phyloP scores from a whole-genome alignment of 2,113 vertebrate genomes.

The Pipa parva region DNA sequence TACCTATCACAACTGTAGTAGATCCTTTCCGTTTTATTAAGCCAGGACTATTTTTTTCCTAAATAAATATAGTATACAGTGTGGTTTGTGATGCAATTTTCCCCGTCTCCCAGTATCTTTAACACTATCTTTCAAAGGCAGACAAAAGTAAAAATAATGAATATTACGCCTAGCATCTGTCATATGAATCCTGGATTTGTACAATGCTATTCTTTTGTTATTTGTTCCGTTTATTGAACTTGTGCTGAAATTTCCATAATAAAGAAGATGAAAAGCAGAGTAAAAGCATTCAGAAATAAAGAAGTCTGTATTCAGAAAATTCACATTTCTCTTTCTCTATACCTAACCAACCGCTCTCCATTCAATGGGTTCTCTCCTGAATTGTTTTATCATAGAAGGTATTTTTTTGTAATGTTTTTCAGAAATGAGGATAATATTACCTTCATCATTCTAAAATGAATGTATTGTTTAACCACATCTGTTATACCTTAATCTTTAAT shows the following conservation, averaged over 20 bases:
- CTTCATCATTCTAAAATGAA: no score
- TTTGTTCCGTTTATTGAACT: slow-evolving; percentile 20
- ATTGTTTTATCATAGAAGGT: no score
- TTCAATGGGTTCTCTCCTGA: no score
- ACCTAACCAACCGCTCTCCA: not conserved
- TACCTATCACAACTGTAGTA: no score
- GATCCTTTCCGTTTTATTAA: no score
- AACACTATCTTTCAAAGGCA: slow-evolving; percentile 8
- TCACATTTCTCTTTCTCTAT: slow-evolving; percentile 4
- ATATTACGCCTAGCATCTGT: not conserved
- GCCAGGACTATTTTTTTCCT: no score
- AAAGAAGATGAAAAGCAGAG: slow-evolving; percentile 20
- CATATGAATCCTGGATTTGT: not conserved
- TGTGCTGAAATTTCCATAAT: slow-evolving; percentile 20
- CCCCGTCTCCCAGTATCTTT: slow-evolving; percentile 1
- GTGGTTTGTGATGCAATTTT: no score
- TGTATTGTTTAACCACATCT: no score
- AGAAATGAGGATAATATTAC: no score
- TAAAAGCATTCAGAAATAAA: slow-evolving; percentile 19
- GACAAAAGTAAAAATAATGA: not conserved
- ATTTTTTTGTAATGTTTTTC: no score
- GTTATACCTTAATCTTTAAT: no score
- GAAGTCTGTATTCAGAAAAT: slow-evolving; percentile 9
- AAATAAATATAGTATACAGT: no score
- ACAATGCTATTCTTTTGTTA: slow-evolving; percentile 10